Conservation (phyloP, 2,888 invertebrate species). For the Argynnis bischoffii region DNA sequence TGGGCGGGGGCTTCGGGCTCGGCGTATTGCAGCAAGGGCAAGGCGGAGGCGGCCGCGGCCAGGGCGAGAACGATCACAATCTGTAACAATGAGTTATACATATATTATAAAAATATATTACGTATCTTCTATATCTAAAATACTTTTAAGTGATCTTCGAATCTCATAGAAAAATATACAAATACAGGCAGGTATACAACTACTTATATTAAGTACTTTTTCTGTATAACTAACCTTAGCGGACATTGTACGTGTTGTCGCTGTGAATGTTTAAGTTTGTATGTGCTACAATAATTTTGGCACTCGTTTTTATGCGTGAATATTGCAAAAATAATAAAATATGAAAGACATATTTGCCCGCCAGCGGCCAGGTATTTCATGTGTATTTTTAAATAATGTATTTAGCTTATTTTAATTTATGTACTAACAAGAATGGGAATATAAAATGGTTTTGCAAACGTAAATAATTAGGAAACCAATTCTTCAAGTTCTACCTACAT, state of each 20-base stretch:
- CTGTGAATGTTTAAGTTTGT: constrained; percentile 9
- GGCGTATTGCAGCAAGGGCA: constrained; percentile 46
- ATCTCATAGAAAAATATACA: too few relatives aligned
- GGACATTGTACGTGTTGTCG: constrained; percentile 14
- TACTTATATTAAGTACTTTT: too few relatives aligned
- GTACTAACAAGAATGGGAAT: too few relatives aligned
- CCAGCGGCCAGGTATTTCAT: background rate
- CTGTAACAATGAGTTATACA: background rate
- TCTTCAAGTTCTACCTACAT: too few relatives aligned
- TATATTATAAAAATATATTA: background rate
- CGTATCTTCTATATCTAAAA: background rate
- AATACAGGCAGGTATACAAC: too few relatives aligned
- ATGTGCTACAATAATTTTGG: constrained; percentile 8
- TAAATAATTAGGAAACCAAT: too few relatives aligned
- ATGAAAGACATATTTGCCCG: background rate
- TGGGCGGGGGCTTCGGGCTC: constrained; percentile 64
- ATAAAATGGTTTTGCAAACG: too few relatives aligned
- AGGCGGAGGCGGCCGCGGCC: constrained; percentile 47
- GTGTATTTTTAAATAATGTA: too few relatives aligned
- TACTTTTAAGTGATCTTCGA: too few relatives aligned
- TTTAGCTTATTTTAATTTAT: too few relatives aligned
- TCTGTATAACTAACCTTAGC: constrained; percentile 42
- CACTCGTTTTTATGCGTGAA: constrained; percentile 3
- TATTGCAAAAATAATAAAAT: background rate
- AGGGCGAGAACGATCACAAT: constrained; percentile 49